Evolutionary conservation across 2,797 vertebrate genomes (phyloP).

Genomic region (Nannoperca obscura): DNA sequence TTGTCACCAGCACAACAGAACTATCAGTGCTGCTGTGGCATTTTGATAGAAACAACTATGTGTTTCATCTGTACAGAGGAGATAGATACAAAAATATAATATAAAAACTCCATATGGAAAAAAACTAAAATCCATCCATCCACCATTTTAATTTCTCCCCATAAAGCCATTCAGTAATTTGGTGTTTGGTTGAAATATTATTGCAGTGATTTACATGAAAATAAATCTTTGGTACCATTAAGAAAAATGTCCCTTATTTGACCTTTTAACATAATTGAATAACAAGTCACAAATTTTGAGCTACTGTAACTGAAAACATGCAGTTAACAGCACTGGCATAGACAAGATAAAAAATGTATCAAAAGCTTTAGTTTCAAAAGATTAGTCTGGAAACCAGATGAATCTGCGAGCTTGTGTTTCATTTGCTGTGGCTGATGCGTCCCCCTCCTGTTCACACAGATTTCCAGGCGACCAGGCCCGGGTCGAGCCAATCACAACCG

Average conservation of each 20-base stretch:
- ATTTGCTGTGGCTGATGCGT: too few species aligned
- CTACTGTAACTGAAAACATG: background rate
- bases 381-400: too few species aligned
- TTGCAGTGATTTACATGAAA: background rate
- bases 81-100: background rate
- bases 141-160: background rate
- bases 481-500: too few species aligned
- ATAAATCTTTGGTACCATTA: background rate
- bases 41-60: constrained; percentile 24
- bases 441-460: too few species aligned
- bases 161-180: background rate
- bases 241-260: background rate
- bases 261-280: background rate
- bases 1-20: constrained; percentile 50
- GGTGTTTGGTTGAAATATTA: background rate
- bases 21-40: constrained; percentile 36
- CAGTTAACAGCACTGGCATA: background rate
- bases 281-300: background rate
- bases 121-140: background rate
- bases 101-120: background rate
- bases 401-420: too few species aligned
- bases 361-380: background rate
- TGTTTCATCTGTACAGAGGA: constrained; percentile 16
- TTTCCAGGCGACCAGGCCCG: too few species aligned
- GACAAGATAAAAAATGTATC: background rate